Conservation (phyloP, 2,888 invertebrate species). For the Trichopoda pennipes region DNA sequence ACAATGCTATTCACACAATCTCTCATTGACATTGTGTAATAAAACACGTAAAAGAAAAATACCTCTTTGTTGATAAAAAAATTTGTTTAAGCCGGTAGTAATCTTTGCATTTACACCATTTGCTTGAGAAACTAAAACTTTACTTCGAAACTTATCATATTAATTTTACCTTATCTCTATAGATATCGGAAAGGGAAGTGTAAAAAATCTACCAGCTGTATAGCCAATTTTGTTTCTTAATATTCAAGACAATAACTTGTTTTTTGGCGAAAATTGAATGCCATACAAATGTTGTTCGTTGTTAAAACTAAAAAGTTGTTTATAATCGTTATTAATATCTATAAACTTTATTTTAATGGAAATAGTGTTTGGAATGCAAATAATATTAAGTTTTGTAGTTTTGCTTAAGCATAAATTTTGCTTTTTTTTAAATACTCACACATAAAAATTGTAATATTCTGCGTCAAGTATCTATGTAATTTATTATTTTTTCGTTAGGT, state of each 20-base stretch:
- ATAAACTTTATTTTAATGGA: neutral
- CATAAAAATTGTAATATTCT: slow-evolving; percentile 48
- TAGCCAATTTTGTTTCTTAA: no score
- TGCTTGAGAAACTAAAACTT: neutral
- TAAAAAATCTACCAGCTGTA: no score
- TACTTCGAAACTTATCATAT: no score
- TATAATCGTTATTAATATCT: neutral
- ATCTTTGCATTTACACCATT: slow-evolving; percentile 36
- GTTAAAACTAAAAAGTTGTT: neutral
- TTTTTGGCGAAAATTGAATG: neutral
- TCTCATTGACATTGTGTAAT: slow-evolving; percentile 59
- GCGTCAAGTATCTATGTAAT: slow-evolving; percentile 61
- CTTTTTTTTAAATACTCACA: slow-evolving; percentile 24
- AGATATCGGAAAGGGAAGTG: no score
- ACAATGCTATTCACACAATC: slow-evolving; percentile 58
- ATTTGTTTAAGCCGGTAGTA: slow-evolving; percentile 47
- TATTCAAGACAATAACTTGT: no score
- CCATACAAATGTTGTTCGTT: no score
- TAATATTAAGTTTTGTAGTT: slow-evolving; percentile 2
- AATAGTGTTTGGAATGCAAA: slow-evolving; percentile 6
- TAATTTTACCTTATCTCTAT: no score
- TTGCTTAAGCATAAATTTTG: slow-evolving; percentile 48
- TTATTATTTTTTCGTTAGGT: slow-evolving; percentile 27
- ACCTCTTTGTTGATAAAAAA: neutral
- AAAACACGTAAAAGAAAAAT: slow-evolving; percentile 22